phyloP scores from a whole-genome alignment of 2,888 invertebrate genomes.

The Mamestra brassicae region DNA sequence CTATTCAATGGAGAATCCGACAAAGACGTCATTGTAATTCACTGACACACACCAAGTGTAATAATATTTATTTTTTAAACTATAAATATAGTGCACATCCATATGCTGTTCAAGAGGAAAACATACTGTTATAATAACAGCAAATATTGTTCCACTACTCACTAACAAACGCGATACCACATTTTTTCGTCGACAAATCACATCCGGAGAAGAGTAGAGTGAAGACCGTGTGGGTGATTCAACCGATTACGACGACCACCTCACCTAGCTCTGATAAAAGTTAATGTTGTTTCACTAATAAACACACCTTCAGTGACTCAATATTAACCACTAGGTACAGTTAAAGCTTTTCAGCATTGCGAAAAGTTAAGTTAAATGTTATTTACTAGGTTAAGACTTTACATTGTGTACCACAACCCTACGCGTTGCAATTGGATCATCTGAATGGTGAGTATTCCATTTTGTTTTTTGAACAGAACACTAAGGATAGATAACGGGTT shows the following conservation, averaged over 20 bases:
- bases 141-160: slow-evolving; percentile 78
- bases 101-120: slow-evolving; percentile 83
- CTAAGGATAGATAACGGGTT: slow-evolving; percentile 56
- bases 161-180: slow-evolving; percentile 86
- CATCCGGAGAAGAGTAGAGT: slow-evolving; percentile 86
- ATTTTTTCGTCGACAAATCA: slow-evolving; percentile 90
- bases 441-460: slow-evolving; percentile 65
- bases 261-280: slow-evolving; percentile 80
- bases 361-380: slow-evolving; percentile 28
- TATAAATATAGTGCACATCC: slow-evolving; percentile 72
- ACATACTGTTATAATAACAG: slow-evolving; percentile 86
- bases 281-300: slow-evolving; percentile 74
- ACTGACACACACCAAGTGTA: slow-evolving; percentile 57
- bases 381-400: slow-evolving; percentile 18
- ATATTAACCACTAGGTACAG: slow-evolving; percentile 29
- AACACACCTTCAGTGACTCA: slow-evolving; percentile 68
- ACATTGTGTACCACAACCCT: slow-evolving; percentile 48
- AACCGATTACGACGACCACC: slow-evolving; percentile 82
- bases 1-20: slow-evolving; percentile 85
- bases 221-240: slow-evolving; percentile 84
- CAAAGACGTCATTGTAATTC: slow-evolving; percentile 80
- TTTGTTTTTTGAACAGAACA: slow-evolving; percentile 58
- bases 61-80: slow-evolving; percentile 43
- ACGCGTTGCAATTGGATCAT: slow-evolving; percentile 68
- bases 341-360: slow-evolving; percentile 9